phyloP scores from a whole-genome alignment of 2,888 invertebrate genomes.

The Lingula anatina region DNA sequence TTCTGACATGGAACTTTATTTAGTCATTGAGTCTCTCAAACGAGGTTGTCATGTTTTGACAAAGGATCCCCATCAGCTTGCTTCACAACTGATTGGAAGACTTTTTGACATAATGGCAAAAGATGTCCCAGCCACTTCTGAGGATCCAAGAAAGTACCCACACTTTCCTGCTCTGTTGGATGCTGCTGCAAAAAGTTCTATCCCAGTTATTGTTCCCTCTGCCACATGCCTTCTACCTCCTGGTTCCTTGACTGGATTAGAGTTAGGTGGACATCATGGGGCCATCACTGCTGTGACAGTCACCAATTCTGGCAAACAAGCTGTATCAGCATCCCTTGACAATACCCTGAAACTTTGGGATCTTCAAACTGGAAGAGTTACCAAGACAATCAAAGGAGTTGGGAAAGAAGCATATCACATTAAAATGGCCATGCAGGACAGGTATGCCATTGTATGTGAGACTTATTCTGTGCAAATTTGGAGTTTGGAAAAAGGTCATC shows the following conservation, averaged over 20 bases:
- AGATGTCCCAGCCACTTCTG: constrained; percentile 35
- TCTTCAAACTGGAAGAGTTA: constrained; percentile 35
- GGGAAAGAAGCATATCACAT: constrained; percentile 33
- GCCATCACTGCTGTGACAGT: constrained; percentile 40
- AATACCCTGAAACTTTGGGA: constrained; percentile 48
- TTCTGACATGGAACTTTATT: constrained; percentile 42
- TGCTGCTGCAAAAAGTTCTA: constrained; percentile 27
- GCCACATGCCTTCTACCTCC: constrained; percentile 42
- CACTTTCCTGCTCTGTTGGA: constrained; percentile 28
- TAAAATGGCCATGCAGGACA: constrained; percentile 24
- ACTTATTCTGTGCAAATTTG: constrained; percentile 31
- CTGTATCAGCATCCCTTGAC: constrained; percentile 42
- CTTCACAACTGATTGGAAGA: constrained; percentile 62
- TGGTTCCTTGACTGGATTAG: constrained; percentile 38
- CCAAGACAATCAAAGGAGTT: constrained; percentile 30
- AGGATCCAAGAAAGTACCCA: constrained; percentile 41
- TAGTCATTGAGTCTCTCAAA: constrained; percentile 67
- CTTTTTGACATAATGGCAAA: constrained; percentile 44
- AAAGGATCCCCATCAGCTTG: constrained; percentile 78
- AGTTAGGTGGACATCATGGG: constrained; percentile 40
- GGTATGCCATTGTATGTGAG: constrained; percentile 35
- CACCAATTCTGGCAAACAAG: constrained; percentile 36
- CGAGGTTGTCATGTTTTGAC: constrained; percentile 68
- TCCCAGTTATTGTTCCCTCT: constrained; percentile 40
- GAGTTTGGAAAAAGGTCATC: constrained; percentile 25